phyloP scores from a whole-genome alignment of 1,140 invertebrate genomes.

The Glossosoma conforme region DNA sequence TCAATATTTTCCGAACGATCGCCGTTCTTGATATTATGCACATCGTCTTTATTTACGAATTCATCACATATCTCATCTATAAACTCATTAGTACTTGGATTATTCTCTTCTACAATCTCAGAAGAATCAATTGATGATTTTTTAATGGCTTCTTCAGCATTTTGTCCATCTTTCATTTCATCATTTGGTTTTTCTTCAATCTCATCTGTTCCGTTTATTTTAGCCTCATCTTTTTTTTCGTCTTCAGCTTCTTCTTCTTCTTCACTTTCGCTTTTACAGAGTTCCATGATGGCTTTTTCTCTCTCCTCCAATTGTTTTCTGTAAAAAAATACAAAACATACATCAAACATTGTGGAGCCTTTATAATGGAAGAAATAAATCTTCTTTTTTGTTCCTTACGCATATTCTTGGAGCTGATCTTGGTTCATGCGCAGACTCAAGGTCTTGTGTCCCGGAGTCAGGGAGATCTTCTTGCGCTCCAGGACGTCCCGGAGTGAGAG shows the following conservation, averaged over 20 bases:
- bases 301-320: constrained; percentile 51
- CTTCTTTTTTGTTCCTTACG: constrained; percentile 42
- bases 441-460: constrained; percentile 40
- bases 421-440: constrained; percentile 51
- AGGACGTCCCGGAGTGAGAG: constrained; percentile 66
- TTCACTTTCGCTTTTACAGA: constrained; percentile 54
- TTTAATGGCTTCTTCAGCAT: too few relatives aligned
- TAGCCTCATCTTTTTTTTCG: too few relatives aligned
- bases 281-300: constrained; percentile 55
- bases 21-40: too few relatives aligned
- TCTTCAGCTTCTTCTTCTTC: constrained; percentile 23
- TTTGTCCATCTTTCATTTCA: too few relatives aligned
- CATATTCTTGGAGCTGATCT: constrained; percentile 51
- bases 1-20: too few relatives aligned
- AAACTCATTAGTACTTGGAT: too few relatives aligned
- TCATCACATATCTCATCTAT: too few relatives aligned
- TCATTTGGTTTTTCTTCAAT: too few relatives aligned
- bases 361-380: background rate
- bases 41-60: too few relatives aligned
- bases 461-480: constrained; percentile 41
- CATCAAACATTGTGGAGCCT: background rate
- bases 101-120: too few relatives aligned
- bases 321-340: constrained; percentile 28
- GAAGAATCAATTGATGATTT: too few relatives aligned
- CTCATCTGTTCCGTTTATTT: too few relatives aligned